Evolutionary conservation across 2,113 vertebrate genomes (phyloP).

Genomic region (Boulengeromyrus knoepffleri): DNA sequence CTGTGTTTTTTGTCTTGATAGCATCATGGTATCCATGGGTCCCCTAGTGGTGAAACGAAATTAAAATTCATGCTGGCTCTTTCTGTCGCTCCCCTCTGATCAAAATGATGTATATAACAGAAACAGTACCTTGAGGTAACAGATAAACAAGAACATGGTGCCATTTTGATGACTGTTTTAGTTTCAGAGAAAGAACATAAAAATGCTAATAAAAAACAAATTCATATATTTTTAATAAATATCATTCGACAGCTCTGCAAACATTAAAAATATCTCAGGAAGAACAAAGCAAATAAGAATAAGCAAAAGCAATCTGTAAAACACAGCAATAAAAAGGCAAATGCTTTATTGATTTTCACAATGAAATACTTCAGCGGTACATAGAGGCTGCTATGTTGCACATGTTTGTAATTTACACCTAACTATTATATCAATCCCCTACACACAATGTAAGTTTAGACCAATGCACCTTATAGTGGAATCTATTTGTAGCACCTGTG

Average conservation of each 20-base stretch:
- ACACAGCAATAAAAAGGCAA: not conserved
- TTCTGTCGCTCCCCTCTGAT: conserved; percentile 22
- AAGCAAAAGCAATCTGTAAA: not conserved
- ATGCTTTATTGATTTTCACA: conserved; percentile 23
- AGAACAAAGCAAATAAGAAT: not conserved
- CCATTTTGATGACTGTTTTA: not conserved
- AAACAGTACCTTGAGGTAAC: not conserved
- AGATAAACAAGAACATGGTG: not conserved
- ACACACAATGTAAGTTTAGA: not conserved
- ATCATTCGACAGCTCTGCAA: not conserved
- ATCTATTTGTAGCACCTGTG: not conserved
- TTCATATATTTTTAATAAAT: not conserved
- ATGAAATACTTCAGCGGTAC: conserved; percentile 14
- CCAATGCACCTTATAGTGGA: not conserved
- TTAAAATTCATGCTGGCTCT: conserved; percentile 16
- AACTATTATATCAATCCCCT: not conserved
- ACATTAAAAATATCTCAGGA: not conserved
- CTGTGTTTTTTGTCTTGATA: not conserved
- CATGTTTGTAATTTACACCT: not conserved
- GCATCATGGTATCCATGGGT: conserved; percentile 31
- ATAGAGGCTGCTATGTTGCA: not conserved
- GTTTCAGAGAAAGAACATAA: not conserved
- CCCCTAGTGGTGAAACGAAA: conserved; percentile 38
- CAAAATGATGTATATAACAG: not conserved
- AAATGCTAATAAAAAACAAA: not conserved